A percentile compares a stretch with the other conserved stretches of the same genome.
phyloP scores from a whole-genome alignment of 64 coral and sea anemone species.

The Trachythela sp. region DNA sequence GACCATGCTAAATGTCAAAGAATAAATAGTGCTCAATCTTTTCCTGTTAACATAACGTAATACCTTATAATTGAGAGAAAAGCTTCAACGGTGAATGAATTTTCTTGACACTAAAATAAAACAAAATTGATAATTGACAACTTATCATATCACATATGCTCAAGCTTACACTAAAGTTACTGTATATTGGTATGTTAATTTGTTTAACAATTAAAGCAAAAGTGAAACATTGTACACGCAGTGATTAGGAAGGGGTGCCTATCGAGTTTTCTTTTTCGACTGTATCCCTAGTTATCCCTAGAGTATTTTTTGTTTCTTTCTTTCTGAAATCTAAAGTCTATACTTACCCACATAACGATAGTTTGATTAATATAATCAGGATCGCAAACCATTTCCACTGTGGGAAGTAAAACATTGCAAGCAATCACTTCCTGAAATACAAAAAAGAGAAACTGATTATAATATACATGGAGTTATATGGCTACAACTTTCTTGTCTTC shows the following conservation, averaged over 20 bases:
- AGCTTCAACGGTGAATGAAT: slow-evolving; percentile 84
- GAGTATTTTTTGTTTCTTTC: not conserved
- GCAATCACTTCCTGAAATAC: slow-evolving; percentile 81
- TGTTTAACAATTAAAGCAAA: no score
- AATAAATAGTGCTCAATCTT: no score
- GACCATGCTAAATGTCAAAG: no score
- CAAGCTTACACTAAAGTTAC: not conserved
- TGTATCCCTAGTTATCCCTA: no score
- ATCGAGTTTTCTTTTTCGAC: no score
- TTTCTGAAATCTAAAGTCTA: not conserved
- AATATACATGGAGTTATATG: no score
- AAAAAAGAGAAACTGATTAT: not conserved
- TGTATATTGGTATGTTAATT: no score
- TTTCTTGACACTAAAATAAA: slow-evolving; percentile 74
- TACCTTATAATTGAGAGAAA: slow-evolving; percentile 95
- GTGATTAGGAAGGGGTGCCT: no score
- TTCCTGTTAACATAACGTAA: no score
- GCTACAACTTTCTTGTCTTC: no score
- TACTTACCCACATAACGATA: slow-evolving; percentile 73
- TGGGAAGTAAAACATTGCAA: slow-evolving; percentile 67
- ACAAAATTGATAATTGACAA: not conserved
- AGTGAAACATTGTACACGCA: no score
- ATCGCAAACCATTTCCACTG: slow-evolving; percentile 78
- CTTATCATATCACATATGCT: not conserved
- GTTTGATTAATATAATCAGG: slow-evolving; percentile 95